These are phyloP conservation scores for Microcebus griseorufus DNA, from an alignment of 2,113 vertebrate species.

Conservation along the genomic window DNA sequence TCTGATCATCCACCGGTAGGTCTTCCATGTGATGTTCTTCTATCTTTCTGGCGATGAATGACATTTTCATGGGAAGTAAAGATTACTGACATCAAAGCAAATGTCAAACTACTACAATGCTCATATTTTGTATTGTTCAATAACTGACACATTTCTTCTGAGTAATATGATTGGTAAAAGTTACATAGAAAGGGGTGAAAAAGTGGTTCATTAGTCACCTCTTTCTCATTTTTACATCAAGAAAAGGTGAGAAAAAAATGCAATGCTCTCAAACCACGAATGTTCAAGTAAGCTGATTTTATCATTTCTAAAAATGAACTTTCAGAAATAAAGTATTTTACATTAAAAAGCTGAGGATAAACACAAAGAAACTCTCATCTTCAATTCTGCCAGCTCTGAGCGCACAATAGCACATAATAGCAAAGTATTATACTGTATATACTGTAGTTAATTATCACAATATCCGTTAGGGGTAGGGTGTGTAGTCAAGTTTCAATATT, in stretches of 20 bases:
- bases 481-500: neutral
- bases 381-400: neutral
- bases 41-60: neutral
- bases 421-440: neutral
- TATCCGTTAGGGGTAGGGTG: neutral
- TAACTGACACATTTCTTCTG: neutral
- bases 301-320: neutral
- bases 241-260: neutral
- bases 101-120: conserved; percentile 1
- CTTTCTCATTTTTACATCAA: neutral
- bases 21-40: neutral
- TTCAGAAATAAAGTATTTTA: neutral
- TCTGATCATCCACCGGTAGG: neutral
- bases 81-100: conserved; percentile 16
- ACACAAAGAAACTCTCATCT: neutral
- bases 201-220: neutral
- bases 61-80: neutral
- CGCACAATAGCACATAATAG: neutral
- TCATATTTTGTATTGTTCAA: neutral
- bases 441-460: neutral
- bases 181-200: neutral
- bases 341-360: conserved; percentile 1
- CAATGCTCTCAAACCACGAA: neutral
- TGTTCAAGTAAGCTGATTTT: neutral
- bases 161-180: neutral